Conservation (phyloP, 2,888 invertebrate genomes). For the Azorinus chamasolen region DNA sequence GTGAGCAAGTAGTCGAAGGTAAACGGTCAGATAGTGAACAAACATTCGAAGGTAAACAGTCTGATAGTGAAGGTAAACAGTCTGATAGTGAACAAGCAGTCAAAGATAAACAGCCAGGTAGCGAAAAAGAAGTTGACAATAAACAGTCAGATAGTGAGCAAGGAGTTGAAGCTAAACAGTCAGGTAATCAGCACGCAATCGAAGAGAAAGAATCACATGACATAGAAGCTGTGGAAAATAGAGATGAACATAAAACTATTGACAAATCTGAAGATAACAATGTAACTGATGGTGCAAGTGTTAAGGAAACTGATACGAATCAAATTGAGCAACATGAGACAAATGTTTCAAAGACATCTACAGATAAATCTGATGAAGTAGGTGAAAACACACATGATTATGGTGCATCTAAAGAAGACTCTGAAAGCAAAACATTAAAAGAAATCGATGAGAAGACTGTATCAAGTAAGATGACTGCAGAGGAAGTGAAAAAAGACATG, state of each 20-base stretch:
- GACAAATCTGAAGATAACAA: background rate
- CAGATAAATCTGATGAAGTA: background rate
- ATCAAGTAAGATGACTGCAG: background rate
- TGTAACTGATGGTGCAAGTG: slow-evolving; percentile 20
- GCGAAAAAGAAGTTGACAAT: background rate
- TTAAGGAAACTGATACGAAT: slow-evolving; percentile 22
- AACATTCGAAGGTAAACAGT: too few species aligned
- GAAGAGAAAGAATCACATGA: slow-evolving; percentile 1
- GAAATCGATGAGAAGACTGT: background rate
- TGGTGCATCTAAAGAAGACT: background rate
- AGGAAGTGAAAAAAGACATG: background rate
- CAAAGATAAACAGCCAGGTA: too few species aligned
- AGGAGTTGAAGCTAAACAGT: slow-evolving; percentile 10
- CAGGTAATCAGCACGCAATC: background rate
- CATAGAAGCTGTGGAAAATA: background rate
- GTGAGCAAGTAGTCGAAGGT: too few species aligned
- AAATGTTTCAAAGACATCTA: slow-evolving; percentile 7
- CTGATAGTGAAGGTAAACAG: too few species aligned
- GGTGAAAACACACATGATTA: background rate
- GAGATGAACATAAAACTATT: background rate
- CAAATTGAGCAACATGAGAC: slow-evolving; percentile 23
- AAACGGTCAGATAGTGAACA: too few species aligned
- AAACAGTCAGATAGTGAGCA: too few species aligned
- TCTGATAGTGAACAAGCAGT: too few species aligned
- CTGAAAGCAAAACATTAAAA: background rate